These are phyloP conservation scores for Limnephilus marmoratus DNA, from an alignment of 2,888 invertebrate genomes.

Conservation along the genomic window DNA sequence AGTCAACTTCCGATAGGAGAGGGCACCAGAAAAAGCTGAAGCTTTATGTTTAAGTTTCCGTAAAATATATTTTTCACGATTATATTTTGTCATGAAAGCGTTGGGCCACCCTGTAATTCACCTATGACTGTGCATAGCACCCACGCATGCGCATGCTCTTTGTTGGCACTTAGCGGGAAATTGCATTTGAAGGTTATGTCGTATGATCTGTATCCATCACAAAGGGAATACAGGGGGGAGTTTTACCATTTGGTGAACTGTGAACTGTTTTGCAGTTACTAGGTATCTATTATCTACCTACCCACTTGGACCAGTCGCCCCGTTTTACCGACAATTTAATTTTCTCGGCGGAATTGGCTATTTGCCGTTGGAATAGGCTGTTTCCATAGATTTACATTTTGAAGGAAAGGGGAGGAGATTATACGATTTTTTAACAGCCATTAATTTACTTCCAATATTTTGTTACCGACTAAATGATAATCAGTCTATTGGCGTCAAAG, in stretches of 20 bases:
- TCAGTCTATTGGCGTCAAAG: too few species aligned
- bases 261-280: neutral
- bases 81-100: neutral
- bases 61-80: neutral
- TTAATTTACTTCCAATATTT: too few species aligned
- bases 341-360: conserved; percentile 36
- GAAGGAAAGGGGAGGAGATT: neutral
- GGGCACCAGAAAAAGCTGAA: too few species aligned
- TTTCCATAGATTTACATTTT: neutral
- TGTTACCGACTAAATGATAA: too few species aligned
- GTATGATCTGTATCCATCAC: conserved; percentile 7
- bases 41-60: too few species aligned
- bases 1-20: too few species aligned
- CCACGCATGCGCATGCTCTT: neutral
- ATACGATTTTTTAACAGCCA: neutral
- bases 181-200: conserved; percentile 14
- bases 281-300: neutral
- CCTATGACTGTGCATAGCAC: neutral
- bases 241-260: neutral
- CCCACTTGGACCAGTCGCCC: neutral
- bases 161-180: conserved; percentile 20
- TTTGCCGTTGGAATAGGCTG: neutral
- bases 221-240: neutral
- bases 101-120: neutral
- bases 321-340: conserved; percentile 40